These are phyloP conservation scores for Cerastis leucographa DNA, from an alignment of 2,888 invertebrate genomes.

Conservation along the genomic window DNA sequence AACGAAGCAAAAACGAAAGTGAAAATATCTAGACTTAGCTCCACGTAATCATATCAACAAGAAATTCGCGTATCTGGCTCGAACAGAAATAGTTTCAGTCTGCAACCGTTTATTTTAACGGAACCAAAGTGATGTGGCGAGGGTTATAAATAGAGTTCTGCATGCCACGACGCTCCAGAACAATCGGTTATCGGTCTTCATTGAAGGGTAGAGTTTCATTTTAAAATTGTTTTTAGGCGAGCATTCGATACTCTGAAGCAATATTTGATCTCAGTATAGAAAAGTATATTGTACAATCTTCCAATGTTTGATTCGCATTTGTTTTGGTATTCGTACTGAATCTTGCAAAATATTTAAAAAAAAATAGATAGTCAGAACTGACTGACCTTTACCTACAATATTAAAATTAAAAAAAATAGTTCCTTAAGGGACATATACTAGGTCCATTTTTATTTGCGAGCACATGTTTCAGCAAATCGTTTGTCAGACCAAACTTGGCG, in stretches of 20 bases:
- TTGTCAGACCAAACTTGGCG: not conserved
- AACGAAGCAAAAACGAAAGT: conserved; percentile 33
- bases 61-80: conserved; percentile 62
- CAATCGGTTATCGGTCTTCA: conserved; percentile 41
- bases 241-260: conserved; percentile 7
- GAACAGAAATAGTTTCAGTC: conserved; percentile 58
- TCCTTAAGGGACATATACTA: not conserved
- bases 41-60: conserved; percentile 56
- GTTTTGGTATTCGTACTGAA: not conserved
- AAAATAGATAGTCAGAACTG: not conserved
- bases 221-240: not conserved
- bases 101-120: conserved; percentile 62
- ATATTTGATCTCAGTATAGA: not conserved
- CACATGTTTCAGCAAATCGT: not conserved
- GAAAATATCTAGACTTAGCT: conserved; percentile 37
- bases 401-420: not conserved
- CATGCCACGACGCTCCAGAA: conserved; percentile 54
- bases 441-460: not conserved
- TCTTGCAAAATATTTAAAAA: not conserved
- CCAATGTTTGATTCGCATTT: not conserved
- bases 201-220: conserved; percentile 27
- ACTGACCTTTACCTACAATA: not conserved
- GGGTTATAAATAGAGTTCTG: conserved; percentile 49
- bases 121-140: conserved; percentile 58
- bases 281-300: not conserved